phyloP scores from a whole-genome alignment of 2,113 vertebrate species.

The Heterotis niloticus region DNA sequence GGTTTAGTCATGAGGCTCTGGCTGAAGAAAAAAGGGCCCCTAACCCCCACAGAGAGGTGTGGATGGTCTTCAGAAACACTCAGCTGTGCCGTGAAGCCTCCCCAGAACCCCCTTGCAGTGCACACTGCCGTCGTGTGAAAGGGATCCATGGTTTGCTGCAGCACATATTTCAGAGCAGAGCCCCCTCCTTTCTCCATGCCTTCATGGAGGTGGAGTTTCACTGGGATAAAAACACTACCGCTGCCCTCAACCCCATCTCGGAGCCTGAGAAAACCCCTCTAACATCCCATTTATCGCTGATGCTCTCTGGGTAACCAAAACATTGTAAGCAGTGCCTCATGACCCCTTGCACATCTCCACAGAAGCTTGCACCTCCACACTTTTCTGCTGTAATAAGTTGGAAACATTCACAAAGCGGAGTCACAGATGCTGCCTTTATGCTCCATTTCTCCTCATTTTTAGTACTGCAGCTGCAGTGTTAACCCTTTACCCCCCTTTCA shows the following conservation, averaged over 20 bases:
- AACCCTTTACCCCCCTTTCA: not conserved
- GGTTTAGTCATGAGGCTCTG: not conserved
- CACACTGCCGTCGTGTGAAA: not conserved
- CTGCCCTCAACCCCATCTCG: not conserved
- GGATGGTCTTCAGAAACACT: not conserved
- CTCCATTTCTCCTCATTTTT: not conserved
- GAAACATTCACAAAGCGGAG: not conserved
- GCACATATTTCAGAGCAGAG: not conserved
- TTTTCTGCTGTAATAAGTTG: not conserved
- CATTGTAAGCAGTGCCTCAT: not conserved
- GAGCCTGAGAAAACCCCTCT: too few species aligned
- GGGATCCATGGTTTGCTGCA: not conserved
- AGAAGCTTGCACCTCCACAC: not conserved
- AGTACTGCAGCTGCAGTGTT: constrained; percentile 1
- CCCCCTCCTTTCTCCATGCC: not conserved
- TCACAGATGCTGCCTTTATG: constrained; percentile 12
- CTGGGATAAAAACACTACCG: too few species aligned
- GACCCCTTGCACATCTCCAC: not conserved
- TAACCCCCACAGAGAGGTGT: not conserved
- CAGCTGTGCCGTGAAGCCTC: not conserved
- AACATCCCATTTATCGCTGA: not conserved
- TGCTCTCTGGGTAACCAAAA: not conserved
- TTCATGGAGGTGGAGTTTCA: not conserved
- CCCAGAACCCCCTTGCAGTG: not conserved
- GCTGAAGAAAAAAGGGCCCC: not conserved